A percentile compares a stretch with the other conserved stretches of the same genome.
Conservation (phyloP, 2,113 vertebrate genomes). For the Nanorana parkeri region DNA sequence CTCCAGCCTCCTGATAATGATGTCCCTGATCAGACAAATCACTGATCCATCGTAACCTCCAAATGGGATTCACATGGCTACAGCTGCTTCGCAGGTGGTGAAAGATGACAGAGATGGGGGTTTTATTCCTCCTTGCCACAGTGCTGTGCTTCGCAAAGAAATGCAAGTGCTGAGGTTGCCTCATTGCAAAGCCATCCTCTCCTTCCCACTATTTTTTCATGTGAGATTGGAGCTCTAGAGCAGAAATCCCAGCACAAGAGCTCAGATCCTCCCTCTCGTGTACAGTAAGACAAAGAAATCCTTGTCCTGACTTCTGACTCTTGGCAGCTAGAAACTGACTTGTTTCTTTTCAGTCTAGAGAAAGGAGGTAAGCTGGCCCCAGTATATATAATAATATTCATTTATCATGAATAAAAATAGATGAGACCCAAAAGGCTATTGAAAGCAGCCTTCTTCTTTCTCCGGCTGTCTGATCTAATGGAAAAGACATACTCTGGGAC, state of each 20-base stretch:
- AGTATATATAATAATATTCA: no score
- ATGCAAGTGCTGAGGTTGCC: conserved; percentile 32
- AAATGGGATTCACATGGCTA: conserved; percentile 45
- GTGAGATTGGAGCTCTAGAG: conserved; percentile 25
- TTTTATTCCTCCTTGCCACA: conserved; percentile 34
- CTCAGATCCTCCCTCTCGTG: conserved; percentile 47
- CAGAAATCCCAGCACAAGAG: conserved; percentile 44
- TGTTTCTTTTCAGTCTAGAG: no score
- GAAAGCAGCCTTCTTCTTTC: background rate
- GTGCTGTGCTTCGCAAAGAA: conserved; percentile 16
- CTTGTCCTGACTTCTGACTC: conserved; percentile 33
- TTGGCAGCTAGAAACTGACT: no score
- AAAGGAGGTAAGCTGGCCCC: no score
- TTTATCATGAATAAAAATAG: no score
- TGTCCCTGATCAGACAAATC: conserved; percentile 23
- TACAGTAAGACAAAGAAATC: conserved; percentile 22
- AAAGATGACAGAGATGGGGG: conserved; percentile 6
- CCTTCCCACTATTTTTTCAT: conserved; percentile 46
- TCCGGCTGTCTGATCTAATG: background rate
- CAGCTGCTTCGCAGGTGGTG: conserved; percentile 49
- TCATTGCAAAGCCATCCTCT: conserved; percentile 47
- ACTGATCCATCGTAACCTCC: conserved; percentile 43
- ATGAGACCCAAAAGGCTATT: background rate
- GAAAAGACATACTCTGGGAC: background rate
- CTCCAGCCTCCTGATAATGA: conserved; percentile 22